Conservation (phyloP, 2,888 invertebrate species). For the Aspidapion aeneum region DNA sequence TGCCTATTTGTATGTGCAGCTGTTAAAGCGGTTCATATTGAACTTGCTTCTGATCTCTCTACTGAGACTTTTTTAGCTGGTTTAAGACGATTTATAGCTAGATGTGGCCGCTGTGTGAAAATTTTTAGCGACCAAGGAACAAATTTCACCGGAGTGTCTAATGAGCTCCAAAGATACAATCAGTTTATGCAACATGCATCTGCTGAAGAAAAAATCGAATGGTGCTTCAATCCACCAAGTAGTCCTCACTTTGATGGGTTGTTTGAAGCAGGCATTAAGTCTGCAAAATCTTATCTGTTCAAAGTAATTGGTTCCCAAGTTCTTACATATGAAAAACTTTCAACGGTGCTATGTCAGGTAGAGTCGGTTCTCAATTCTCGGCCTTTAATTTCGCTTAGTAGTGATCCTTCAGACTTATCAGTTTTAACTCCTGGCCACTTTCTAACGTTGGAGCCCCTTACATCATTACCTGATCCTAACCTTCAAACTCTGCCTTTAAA, state of each 20-base stretch:
- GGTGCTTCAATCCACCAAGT: conserved; percentile 34
- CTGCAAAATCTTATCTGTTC: conserved; percentile 33
- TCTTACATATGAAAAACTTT: conserved; percentile 35
- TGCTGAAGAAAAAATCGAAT: conserved; percentile 10
- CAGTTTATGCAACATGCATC: background rate
- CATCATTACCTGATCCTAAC: background rate
- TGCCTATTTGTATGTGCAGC: conserved; percentile 30
- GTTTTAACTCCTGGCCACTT: conserved; percentile 25
- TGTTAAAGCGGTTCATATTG: conserved; percentile 32
- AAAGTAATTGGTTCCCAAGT: conserved; percentile 23
- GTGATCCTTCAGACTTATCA: too few relatives aligned
- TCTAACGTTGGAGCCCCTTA: background rate
- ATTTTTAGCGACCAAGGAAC: background rate
- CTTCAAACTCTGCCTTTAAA: background rate
- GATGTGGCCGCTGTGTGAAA: conserved; percentile 3
- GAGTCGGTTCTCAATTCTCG: conserved; percentile 36
- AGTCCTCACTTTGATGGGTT: conserved; percentile 36
- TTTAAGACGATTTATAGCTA: conserved; percentile 9
- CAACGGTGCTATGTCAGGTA: conserved; percentile 33
- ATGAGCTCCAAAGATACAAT: background rate
- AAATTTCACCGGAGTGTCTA: background rate
- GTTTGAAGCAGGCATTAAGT: conserved; percentile 36
- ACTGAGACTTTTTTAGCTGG: conserved; percentile 28
- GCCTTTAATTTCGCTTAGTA: conserved; percentile 29
- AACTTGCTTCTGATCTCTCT: conserved; percentile 27